Evolutionary conservation across 2,888 invertebrate genomes (phyloP), one percentile per base, ranked within the genome.

Genomic region (Acleris literana): DNA sequence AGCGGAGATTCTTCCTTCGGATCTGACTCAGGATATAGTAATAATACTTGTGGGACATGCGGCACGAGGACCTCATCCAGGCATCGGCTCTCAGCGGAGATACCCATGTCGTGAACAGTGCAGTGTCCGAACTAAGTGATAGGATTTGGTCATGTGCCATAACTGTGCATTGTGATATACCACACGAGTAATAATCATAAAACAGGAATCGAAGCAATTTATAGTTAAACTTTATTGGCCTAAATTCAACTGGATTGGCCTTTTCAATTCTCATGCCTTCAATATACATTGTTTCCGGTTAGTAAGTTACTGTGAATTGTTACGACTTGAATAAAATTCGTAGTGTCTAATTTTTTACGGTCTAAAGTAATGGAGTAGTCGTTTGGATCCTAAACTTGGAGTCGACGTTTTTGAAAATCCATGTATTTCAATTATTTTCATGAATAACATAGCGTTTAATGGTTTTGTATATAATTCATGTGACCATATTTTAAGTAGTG

Each of bases 21-120:
- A 39, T 97, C 97, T 9, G 97, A 97, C 86, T 97, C 97, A 54
- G 97, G 97, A 11, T 97, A 97, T 86, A 97, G 97, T 84, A 96
- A 97, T 85, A 95, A 96, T 78, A 96, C 96, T 5, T 95, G 95
- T 70, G 95, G 95, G 1, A 96, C 96, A 0, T 94, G 94, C 70
- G 95, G 95, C 13, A 94, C 94, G 1, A 87, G 94, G 60, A 94
- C 93, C 4, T 93, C 93, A 3, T 94, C 93, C 13, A 84, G 91
- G 68, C 92, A 92, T 78, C 85, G 92, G 49, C 72, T 92, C 69
- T 92, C 92, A 69, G 92, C 92, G 1, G 92, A 92, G 82, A 92
- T 92, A 69, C 92, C 92, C 43, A 88, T 92, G 89, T 92, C 92
- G 83, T 92, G 91, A 92, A 88, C 76, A 39, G 71, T 66, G 55